Evolutionary conservation across 2,113 vertebrate species (phyloP).

Genomic region (Pundamilia nyererei): DNA sequence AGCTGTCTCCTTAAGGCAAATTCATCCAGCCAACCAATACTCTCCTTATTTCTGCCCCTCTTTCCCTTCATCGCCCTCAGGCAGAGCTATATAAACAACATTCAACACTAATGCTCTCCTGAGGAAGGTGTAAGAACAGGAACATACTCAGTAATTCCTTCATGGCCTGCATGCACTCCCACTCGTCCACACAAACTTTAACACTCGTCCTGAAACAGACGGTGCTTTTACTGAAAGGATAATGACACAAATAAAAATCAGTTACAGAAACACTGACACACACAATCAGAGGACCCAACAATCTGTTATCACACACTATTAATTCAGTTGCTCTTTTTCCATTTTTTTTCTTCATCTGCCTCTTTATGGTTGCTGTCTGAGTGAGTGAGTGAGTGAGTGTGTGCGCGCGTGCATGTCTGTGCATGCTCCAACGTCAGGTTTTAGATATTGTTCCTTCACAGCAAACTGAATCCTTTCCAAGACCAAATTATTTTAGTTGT

Average conservation of each 20-base stretch:
- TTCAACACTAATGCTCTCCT: conserved; percentile 12
- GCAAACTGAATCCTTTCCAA: conserved; percentile 11
- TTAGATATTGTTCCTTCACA: background rate
- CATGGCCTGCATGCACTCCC: background rate
- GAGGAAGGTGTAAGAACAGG: background rate
- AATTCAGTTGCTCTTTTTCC: background rate
- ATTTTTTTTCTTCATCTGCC: background rate
- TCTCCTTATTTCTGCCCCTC: background rate
- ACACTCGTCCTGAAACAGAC: background rate
- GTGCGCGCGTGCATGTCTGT: background rate
- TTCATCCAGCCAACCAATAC: background rate
- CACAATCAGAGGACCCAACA: background rate
- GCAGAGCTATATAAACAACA: conserved; percentile 20
- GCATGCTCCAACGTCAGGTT: background rate
- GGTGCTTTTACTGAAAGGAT: background rate
- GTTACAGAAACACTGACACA: background rate
- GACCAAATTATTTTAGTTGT: background rate
- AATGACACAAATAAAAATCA: background rate
- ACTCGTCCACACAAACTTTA: background rate
- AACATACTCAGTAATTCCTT: background rate
- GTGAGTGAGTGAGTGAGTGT: too few relatives aligned
- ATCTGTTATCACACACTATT: background rate
- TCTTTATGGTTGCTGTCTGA: background rate
- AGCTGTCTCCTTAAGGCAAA: background rate
- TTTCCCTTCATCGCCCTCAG: background rate